A percentile compares a stretch with the other conserved stretches of the same genome.
Evolutionary conservation across 2,113 vertebrate species (phyloP).

Genomic region (Larimichthys crocea): DNA sequence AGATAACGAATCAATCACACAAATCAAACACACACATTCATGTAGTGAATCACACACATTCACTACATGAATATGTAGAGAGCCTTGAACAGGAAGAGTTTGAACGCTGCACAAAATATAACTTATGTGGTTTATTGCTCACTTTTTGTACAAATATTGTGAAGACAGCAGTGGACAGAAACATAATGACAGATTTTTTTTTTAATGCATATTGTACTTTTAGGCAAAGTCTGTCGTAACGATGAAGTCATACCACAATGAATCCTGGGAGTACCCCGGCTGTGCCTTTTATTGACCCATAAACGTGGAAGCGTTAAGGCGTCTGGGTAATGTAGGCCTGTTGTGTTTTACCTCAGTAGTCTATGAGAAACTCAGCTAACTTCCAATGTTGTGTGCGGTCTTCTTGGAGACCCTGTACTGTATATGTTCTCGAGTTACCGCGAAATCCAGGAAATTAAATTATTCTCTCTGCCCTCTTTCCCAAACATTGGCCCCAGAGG

Average conservation of each 20-base stretch:
- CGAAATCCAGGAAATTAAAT: constrained; percentile 66
- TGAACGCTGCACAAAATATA: neutral
- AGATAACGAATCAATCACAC: neutral
- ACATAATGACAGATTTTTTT: neutral
- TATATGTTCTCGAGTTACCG: constrained; percentile 37
- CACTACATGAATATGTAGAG: constrained; percentile 20
- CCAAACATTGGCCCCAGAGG: constrained; percentile 46
- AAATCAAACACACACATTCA: neutral
- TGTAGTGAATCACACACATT: no score
- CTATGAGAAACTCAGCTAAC: constrained; percentile 40
- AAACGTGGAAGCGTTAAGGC: constrained; percentile 48
- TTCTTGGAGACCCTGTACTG: constrained; percentile 44
- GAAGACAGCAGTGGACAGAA: neutral
- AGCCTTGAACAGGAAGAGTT: constrained; percentile 13
- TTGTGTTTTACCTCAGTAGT: constrained; percentile 53
- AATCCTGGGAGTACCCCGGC: constrained; percentile 32
- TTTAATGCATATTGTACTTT: neutral
- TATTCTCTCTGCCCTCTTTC: constrained; percentile 45
- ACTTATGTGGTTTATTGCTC: neutral
- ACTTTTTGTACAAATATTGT: constrained; percentile 5
- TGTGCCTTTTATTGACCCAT: constrained; percentile 47
- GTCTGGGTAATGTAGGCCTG: constrained; percentile 67
- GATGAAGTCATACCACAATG: constrained; percentile 32
- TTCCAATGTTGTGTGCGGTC: constrained; percentile 40
- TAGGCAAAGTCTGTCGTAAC: constrained; percentile 28